A percentile compares a stretch with the other conserved stretches of the same genome.
These are phyloP conservation scores for Tragelaphus scriptus DNA, from an alignment of 2,113 vertebrate species.

Conservation along the genomic window DNA sequence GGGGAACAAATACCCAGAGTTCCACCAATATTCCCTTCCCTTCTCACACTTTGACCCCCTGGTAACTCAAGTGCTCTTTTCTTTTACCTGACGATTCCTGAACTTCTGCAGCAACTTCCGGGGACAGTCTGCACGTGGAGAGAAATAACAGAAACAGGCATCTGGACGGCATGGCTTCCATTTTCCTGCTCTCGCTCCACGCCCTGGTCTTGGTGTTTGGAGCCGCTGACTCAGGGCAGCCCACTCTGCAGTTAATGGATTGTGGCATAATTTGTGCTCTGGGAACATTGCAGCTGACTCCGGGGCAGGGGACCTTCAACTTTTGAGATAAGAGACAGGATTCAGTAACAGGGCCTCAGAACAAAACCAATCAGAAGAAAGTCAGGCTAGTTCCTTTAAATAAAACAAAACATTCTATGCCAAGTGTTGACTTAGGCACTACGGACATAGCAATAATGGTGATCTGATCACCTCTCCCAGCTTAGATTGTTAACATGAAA, in stretches of 20 bases:
- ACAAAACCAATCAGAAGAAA: constrained; percentile 12
- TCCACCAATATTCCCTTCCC: background rate
- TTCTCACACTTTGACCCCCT: background rate
- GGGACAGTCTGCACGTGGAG: background rate
- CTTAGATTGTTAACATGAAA: background rate
- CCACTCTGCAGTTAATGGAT: background rate
- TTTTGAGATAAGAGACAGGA: constrained; percentile 56
- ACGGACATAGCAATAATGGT: background rate
- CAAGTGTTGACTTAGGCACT: background rate
- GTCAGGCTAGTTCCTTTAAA: background rate
- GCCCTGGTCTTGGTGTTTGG: rapidly evolving
- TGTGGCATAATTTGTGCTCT: background rate
- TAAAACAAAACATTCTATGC: background rate
- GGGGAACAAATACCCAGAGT: background rate
- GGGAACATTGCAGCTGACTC: constrained; percentile 78
- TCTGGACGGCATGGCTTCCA: rapidly evolving
- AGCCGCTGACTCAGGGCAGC: background rate
- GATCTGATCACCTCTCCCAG: background rate
- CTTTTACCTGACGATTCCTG: constrained; percentile 72
- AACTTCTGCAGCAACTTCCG: background rate
- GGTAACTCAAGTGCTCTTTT: background rate
- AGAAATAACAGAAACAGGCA: constrained; percentile 41
- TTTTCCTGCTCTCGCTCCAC: background rate
- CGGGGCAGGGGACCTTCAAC: constrained; percentile 24
- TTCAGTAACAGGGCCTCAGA: background rate